These are phyloP conservation scores for Helicoverpa zea DNA, from an alignment of 1,140 invertebrate genomes.

Conservation along the genomic window DNA sequence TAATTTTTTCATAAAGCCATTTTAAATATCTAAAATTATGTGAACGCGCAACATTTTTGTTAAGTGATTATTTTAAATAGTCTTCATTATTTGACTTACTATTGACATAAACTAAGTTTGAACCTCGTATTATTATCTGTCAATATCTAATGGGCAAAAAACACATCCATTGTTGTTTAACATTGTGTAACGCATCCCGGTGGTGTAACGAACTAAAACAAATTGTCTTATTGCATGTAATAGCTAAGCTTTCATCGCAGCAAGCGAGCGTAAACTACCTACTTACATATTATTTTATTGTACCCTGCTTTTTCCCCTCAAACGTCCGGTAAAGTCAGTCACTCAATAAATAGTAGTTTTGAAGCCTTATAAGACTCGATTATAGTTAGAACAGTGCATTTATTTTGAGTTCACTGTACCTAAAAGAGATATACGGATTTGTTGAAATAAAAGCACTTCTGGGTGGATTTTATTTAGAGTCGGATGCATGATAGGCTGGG, in stretches of 20 bases:
- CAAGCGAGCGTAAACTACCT: slow-evolving; percentile 12
- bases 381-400: not conserved
- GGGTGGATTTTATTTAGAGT: not conserved
- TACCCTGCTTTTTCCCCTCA: not conserved
- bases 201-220: slow-evolving; percentile 24
- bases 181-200: not conserved
- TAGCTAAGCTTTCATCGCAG: slow-evolving; percentile 24
- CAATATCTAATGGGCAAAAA: not conserved
- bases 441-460: not conserved
- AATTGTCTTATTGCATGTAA: slow-evolving; percentile 44
- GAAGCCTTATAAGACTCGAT: not conserved
- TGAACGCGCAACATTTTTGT: too few relatives aligned
- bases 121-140: too few relatives aligned
- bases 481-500: not conserved
- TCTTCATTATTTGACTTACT: too few relatives aligned
- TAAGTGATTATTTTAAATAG: too few relatives aligned
- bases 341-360: not conserved
- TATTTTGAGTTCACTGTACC: not conserved
- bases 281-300: slow-evolving; percentile 38
- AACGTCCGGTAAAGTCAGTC: not conserved
- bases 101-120: too few relatives aligned
- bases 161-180: not conserved
- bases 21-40: too few relatives aligned
- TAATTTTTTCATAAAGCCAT: too few relatives aligned
- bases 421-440: not conserved